Percentiles rank a stretch among this genome's conserved stretches.
phyloP scores from a whole-genome alignment of 2,888 invertebrate species.

The Lochmaea capreae region DNA sequence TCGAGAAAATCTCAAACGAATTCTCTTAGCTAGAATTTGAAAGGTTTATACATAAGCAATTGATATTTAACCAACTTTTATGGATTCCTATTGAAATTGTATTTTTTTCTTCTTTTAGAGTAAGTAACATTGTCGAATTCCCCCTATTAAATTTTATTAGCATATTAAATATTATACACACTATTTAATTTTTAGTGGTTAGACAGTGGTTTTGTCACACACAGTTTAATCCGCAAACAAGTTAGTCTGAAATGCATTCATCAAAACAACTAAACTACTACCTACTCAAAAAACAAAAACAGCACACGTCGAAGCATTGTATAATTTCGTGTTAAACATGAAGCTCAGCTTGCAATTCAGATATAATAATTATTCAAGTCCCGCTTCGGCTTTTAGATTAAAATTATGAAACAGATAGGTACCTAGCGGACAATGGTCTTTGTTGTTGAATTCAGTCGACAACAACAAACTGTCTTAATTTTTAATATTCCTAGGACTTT shows the following conservation, averaged over 20 bases:
- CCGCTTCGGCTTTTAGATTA: neutral
- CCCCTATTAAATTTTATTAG: too few relatives aligned
- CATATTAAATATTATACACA: too few relatives aligned
- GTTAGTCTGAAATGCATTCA: neutral
- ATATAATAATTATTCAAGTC: neutral
- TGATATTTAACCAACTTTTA: too few relatives aligned
- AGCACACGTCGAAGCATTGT: neutral
- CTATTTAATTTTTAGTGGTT: too few relatives aligned
- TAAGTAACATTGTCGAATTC: too few relatives aligned
- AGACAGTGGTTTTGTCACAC: neutral
- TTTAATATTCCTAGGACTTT: neutral
- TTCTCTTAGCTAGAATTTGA: too few relatives aligned
- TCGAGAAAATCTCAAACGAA: too few relatives aligned
- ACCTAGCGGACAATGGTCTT: constrained; percentile 4
- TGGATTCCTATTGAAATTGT: too few relatives aligned
- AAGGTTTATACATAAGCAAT: too few relatives aligned
- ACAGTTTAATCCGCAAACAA: neutral
- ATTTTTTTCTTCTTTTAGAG: too few relatives aligned
- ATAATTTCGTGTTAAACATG: neutral
- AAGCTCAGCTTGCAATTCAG: neutral
- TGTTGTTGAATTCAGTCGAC: constrained; percentile 1
- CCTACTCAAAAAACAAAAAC: neutral
- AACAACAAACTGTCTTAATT: neutral
- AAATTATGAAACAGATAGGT: constrained; percentile 3
- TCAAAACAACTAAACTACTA: neutral